Evolutionary conservation across 2,797 vertebrate species (phyloP).

Genomic region (Mionectes olivaceus): DNA sequence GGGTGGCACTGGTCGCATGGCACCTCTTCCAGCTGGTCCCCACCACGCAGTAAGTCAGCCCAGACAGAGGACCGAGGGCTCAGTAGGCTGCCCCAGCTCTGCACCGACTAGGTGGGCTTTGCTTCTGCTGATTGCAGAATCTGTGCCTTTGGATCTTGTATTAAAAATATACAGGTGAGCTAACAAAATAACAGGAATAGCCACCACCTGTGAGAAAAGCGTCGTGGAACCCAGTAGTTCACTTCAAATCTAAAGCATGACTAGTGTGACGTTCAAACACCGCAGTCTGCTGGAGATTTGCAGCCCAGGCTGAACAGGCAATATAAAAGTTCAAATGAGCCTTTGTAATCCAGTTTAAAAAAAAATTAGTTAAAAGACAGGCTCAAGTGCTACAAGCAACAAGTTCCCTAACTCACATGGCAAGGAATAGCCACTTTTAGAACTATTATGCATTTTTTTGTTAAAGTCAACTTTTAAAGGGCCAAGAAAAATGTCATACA

Average conservation of each 20-base stretch:
- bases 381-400: background rate
- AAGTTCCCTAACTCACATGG: background rate
- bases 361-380: background rate
- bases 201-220: rapidly evolving
- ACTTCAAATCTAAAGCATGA: background rate
- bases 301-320: background rate
- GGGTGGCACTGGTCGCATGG: background rate
- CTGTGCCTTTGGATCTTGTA: background rate
- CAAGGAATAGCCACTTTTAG: background rate
- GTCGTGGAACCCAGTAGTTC: background rate
- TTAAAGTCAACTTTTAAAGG: background rate
- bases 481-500: background rate
- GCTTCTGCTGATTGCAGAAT: background rate
- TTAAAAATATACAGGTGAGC: background rate
- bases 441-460: background rate
- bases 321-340: background rate
- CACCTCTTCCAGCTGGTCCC: rapidly evolving
- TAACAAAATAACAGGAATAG: background rate
- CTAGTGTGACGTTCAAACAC: background rate
- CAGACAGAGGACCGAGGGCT: rapidly evolving
- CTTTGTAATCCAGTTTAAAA: background rate
- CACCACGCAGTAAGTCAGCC: rapidly evolving
- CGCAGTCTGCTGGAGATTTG: background rate
- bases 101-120: background rate
- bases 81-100: rapidly evolving